Base-by-base conservation (phyloP, 1,140 invertebrate species). In the Sycobia sp. region DNA sequence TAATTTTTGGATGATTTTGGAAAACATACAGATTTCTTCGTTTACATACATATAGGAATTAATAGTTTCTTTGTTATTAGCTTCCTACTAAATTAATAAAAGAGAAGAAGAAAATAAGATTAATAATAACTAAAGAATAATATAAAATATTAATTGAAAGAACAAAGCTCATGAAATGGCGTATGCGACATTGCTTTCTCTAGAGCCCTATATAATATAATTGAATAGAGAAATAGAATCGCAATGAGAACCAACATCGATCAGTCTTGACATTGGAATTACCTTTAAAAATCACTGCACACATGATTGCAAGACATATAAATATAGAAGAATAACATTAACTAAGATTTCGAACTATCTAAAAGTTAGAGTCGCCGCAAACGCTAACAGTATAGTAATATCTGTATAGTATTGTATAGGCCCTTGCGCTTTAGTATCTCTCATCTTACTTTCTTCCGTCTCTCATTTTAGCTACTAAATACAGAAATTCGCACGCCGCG, bases 221-320 rank as follows among this genome's bases (percentile, higher is more conserved):
- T n/a, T n/a, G 10, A 62, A 22, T 46, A 62, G 32, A 62, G 41
- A 64, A 41, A 51, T 20, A 43, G 16, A 58, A 47, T 59, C 46
- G 56, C 55, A 47, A 65, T 58, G 49, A 68, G 67, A 75, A 77
- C 75, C 76, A 78, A 78, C 76, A 78, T 74, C 76, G 75, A 77
- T 78, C 76, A 78, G 76, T 78, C 76, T 78, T 78, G 73, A 69
- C 70, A 77, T 77, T 75, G 71, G 69, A 71, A 67, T 76, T 73
- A 75, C 57, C 64, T 71, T 75, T 76, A 77, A 74, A 72, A 72
- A 73, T 77, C 70, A 73, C 65, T 58, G 71, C 69, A 74, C 67
- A 71, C 65, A 54, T 29, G 56, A 74, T 75, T 77, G 75, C 74
- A 75, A 75, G 73, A 74, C 72, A 78, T 76, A 78, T 77, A 76